Conservation (phyloP, 2,888 invertebrate species). For the Crossocerus cetratus region DNA sequence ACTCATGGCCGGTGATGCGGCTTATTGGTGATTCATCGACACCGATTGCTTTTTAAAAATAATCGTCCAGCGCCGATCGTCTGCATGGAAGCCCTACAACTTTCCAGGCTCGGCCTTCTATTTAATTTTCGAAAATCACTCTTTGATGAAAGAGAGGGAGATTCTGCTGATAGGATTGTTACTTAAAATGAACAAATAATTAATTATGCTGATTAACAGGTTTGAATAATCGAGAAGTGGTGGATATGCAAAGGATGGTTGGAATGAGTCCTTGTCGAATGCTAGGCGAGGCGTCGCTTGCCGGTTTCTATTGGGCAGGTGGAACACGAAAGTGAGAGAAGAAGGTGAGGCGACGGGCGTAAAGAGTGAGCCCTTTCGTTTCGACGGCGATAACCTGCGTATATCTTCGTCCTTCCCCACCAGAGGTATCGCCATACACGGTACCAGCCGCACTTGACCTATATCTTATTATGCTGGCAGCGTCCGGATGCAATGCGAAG, state of each 20-base stretch:
- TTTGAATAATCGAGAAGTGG: not conserved
- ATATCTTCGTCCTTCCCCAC: constrained; percentile 55
- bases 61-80: not conserved
- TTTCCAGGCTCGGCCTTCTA: no score
- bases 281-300: not conserved
- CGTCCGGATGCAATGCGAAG: constrained; percentile 71
- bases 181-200: no score
- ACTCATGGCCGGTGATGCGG: not conserved
- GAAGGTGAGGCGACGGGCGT: constrained; percentile 18
- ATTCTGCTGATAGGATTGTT: no score
- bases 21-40: not conserved
- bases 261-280: not conserved
- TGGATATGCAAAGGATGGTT: not conserved
- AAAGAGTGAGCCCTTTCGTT: constrained; percentile 54
- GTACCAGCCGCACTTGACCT: constrained; percentile 76
- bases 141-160: no score
- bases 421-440: constrained; percentile 66
- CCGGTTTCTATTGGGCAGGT: constrained; percentile 10
- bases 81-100: no score
- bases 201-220: not conserved
- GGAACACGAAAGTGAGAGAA: constrained; percentile 22
- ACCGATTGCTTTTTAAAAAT: not conserved
- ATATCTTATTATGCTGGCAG: constrained; percentile 75
- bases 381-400: constrained; percentile 46
- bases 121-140: no score